Conservation (phyloP, 2,113 vertebrate genomes). For the Delphinapterus leucas region DNA sequence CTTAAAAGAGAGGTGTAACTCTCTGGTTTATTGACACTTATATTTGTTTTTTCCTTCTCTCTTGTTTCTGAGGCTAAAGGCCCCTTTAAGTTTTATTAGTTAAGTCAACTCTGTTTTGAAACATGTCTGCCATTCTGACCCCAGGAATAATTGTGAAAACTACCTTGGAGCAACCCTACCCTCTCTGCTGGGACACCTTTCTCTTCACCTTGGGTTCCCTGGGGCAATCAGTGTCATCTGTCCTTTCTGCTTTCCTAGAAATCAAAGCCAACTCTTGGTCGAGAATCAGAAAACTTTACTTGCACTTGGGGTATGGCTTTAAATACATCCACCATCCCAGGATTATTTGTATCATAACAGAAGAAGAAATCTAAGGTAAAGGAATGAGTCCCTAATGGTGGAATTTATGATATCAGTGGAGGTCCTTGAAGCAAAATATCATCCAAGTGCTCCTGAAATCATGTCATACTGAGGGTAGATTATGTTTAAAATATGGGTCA, state of each 20-base stretch:
- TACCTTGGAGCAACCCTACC: neutral
- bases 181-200: neutral
- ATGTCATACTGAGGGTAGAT: neutral
- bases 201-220: neutral
- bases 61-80: slow-evolving; percentile 17
- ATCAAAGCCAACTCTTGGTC: neutral
- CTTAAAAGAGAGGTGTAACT: neutral
- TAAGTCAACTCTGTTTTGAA: slow-evolving; percentile 37
- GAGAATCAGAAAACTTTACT: neutral
- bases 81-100: slow-evolving; percentile 21
- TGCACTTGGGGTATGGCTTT: neutral
- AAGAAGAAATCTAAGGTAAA: neutral
- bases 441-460: slow-evolving; percentile 9
- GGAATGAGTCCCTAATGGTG: neutral
- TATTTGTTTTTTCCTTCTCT: neutral
- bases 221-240: neutral
- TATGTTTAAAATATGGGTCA: neutral
- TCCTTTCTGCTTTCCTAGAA: neutral
- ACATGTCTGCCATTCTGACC: neutral
- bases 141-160: neutral
- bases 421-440: neutral
- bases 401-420: neutral
- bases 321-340: neutral
- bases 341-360: neutral
- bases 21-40: neutral